These are phyloP conservation scores for Plebejus melissa DNA, from an alignment of 2,888 invertebrate genomes.

Conservation along the genomic window DNA sequence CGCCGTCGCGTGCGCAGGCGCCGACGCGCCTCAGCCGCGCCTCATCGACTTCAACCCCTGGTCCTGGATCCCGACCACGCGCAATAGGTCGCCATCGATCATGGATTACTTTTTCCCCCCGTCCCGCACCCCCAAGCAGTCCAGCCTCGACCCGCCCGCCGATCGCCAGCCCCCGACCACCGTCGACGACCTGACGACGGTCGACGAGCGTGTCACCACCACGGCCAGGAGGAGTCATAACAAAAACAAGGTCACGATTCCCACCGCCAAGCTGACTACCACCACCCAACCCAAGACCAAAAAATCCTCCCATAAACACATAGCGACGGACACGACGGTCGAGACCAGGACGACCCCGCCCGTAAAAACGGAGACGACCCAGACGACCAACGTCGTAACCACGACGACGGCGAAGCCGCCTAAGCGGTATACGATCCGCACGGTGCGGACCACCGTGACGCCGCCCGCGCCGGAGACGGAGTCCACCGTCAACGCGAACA, in stretches of 20 bases:
- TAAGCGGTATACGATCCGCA: slow-evolving; percentile 76
- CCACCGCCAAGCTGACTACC: slow-evolving; percentile 59
- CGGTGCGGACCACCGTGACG: slow-evolving; percentile 63
- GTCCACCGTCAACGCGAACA: slow-evolving; percentile 66
- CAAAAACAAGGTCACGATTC: slow-evolving; percentile 63
- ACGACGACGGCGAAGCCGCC: slow-evolving; percentile 64
- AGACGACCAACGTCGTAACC: slow-evolving; percentile 53
- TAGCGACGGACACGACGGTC: slow-evolving; percentile 53
- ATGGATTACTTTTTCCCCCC: slow-evolving; percentile 77
- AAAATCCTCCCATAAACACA: slow-evolving; percentile 61
- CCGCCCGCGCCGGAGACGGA: slow-evolving; percentile 66
- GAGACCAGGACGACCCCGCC: slow-evolving; percentile 60
- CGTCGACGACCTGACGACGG: slow-evolving; percentile 45
- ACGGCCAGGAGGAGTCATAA: slow-evolving; percentile 61
- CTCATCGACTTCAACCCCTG: slow-evolving; percentile 72
- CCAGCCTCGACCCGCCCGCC: slow-evolving; percentile 65
- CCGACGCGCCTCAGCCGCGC: slow-evolving; percentile 63
- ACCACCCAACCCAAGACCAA: slow-evolving; percentile 62
- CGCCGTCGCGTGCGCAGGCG: slow-evolving; percentile 49
- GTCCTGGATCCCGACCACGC: slow-evolving; percentile 68
- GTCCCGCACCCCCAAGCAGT: slow-evolving; percentile 73
- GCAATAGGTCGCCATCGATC: slow-evolving; percentile 68
- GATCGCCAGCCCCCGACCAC: slow-evolving; percentile 58
- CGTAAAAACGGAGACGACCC: slow-evolving; percentile 51
- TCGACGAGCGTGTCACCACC: slow-evolving; percentile 65